A percentile compares a stretch with the other conserved stretches of the same genome.
Evolutionary conservation across 2,888 invertebrate genomes (phyloP).

Genomic region (Aelia acuminata): DNA sequence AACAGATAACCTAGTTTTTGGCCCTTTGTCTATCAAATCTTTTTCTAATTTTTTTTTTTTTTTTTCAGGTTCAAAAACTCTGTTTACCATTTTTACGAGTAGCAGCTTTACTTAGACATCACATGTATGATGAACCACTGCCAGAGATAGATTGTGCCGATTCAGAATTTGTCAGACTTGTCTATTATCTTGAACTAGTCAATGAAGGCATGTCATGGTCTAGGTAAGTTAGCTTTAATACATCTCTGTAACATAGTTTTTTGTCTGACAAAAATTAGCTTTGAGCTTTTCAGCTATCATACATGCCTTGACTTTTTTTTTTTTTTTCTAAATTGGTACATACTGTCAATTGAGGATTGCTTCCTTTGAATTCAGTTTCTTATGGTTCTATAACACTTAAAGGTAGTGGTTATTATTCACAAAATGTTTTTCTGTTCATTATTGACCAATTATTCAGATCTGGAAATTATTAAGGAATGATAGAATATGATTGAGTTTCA

Average conservation of each 20-base stretch:
- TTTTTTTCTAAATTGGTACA: no score
- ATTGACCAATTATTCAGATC: no score
- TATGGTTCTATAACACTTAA: no score
- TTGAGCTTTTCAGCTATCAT: no score
- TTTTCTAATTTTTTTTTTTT: not conserved
- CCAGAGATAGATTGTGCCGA: conserved; percentile 77
- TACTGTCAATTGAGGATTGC: no score
- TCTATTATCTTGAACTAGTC: conserved; percentile 83
- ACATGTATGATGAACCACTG: conserved; percentile 84
- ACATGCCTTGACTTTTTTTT: no score
- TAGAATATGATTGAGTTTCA: no score
- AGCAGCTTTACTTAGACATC: conserved; percentile 85
- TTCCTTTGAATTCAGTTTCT: no score
- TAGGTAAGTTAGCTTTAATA: conserved; percentile 61
- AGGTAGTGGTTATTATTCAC: not conserved
- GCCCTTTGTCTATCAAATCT: not conserved
- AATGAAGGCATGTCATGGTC: conserved; percentile 78
- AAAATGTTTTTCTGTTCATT: not conserved
- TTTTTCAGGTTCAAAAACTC: conserved; percentile 76
- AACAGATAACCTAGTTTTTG: no score
- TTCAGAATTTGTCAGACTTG: conserved; percentile 83
- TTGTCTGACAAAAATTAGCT: not conserved
- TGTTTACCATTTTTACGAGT: conserved; percentile 89
- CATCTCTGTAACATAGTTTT: not conserved
- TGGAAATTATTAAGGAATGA: no score